phyloP scores from a whole-genome alignment of 2,797 vertebrate species.

The Vipera latastei region DNA sequence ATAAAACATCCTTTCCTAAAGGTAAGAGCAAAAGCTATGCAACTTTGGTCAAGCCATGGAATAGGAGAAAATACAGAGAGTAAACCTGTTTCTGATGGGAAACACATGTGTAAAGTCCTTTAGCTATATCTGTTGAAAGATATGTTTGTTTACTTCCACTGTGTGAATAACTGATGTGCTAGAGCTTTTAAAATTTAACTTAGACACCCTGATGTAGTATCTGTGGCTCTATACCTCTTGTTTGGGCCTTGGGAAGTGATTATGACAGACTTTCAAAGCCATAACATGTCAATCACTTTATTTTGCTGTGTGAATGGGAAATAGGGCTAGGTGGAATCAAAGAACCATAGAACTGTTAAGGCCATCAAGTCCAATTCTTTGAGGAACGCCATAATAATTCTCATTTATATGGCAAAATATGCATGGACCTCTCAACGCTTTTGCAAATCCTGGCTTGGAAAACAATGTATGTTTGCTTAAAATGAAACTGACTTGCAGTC shows the following conservation, averaged over 20 bases:
- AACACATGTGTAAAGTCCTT: background rate
- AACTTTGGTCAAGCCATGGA: background rate
- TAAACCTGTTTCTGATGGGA: background rate
- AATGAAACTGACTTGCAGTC: background rate
- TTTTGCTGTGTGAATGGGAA: background rate
- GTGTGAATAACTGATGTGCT: too few relatives aligned
- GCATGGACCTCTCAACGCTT: background rate
- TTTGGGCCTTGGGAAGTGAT: background rate
- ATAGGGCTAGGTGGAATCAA: background rate
- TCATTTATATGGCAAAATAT: background rate
- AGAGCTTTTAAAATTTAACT: background rate
- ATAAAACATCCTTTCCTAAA: background rate
- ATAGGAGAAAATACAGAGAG: background rate
- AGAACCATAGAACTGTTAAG: background rate
- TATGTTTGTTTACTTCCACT: background rate
- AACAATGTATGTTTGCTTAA: background rate
- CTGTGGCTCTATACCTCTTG: background rate
- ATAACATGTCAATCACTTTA: background rate
- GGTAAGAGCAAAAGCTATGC: background rate
- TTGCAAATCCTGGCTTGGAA: background rate
- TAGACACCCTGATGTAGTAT: background rate
- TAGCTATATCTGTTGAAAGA: background rate
- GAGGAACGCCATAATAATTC: background rate
- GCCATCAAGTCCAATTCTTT: background rate
- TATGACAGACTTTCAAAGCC: background rate